These are phyloP conservation scores for Arbacia lixula DNA, from an alignment of 53 echinoderm and acorn worm species.

Conservation along the genomic window DNA sequence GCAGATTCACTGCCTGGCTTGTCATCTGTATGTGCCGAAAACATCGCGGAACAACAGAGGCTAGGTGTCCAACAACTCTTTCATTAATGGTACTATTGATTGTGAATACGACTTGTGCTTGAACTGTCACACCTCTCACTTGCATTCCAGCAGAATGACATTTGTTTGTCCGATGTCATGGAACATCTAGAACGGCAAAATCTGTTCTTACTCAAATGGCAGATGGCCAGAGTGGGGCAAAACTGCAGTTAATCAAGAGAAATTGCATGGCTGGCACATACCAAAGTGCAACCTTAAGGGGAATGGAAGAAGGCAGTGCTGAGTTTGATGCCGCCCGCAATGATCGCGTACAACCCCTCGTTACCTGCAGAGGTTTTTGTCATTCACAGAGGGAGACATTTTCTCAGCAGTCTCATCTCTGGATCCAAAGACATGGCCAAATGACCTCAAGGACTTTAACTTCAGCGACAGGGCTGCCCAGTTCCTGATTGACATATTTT, in stretches of 20 bases:
- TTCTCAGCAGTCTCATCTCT: background rate
- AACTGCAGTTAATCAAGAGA: background rate
- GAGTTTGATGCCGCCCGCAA: background rate
- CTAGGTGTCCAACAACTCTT: background rate
- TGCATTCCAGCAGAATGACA: background rate
- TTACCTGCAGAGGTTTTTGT: background rate
- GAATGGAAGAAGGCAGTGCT: background rate
- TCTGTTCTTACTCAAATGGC: background rate
- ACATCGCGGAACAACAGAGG: background rate
- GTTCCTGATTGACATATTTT: too few relatives aligned
- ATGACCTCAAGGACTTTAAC: constrained; percentile 16
- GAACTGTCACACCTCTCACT: constrained; percentile 10
- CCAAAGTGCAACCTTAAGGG: background rate
- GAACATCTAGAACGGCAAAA: background rate
- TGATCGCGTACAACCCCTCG: background rate
- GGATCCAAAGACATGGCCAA: constrained; percentile 48
- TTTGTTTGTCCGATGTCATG: background rate
- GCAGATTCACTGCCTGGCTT: too few relatives aligned
- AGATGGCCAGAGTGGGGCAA: background rate
- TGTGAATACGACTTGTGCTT: background rate
- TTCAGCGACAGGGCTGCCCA: background rate
- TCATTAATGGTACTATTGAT: too few relatives aligned
- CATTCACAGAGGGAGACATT: background rate
- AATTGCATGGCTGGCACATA: background rate
- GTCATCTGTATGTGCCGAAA: too few relatives aligned